Evolutionary conservation across 2,888 invertebrate genomes (phyloP).

Genomic region (Smittia aterrima): DNA sequence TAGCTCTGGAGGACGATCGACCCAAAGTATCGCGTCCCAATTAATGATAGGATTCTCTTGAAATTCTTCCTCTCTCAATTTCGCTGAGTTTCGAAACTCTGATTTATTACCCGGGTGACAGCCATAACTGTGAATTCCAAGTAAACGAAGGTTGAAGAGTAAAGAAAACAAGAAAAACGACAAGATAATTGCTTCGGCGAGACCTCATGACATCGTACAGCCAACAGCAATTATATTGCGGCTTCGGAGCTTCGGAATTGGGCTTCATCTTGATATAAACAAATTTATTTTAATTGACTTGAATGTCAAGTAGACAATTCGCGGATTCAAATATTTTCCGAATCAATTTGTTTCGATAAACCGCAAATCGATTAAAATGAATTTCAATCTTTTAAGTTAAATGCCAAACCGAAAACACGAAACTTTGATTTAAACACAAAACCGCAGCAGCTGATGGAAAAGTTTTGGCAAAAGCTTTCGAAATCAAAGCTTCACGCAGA

Average conservation of each 20-base stretch:
- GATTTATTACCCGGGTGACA: conserved; percentile 81
- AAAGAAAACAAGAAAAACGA: background rate
- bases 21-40: conserved; percentile 95
- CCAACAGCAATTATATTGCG: background rate
- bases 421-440: too few relatives aligned
- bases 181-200: conserved; percentile 9
- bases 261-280: background rate
- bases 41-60: conserved; percentile 90
- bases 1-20: conserved; percentile 81
- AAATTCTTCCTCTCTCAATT: conserved; percentile 87
- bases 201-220: background rate
- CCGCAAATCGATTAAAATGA: too few relatives aligned
- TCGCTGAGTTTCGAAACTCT: conserved; percentile 76
- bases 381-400: too few relatives aligned
- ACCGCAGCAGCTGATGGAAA: too few relatives aligned
- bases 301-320: background rate
- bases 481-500: too few relatives aligned
- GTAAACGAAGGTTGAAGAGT: background rate
- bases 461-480: too few relatives aligned
- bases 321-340: too few relatives aligned
- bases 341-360: too few relatives aligned
- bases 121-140: conserved; percentile 64
- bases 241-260: background rate
- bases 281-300: background rate
- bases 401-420: too few relatives aligned